These are phyloP conservation scores for Plusia festucae DNA, from an alignment of 2,888 invertebrate genomes.

Conservation along the genomic window DNA sequence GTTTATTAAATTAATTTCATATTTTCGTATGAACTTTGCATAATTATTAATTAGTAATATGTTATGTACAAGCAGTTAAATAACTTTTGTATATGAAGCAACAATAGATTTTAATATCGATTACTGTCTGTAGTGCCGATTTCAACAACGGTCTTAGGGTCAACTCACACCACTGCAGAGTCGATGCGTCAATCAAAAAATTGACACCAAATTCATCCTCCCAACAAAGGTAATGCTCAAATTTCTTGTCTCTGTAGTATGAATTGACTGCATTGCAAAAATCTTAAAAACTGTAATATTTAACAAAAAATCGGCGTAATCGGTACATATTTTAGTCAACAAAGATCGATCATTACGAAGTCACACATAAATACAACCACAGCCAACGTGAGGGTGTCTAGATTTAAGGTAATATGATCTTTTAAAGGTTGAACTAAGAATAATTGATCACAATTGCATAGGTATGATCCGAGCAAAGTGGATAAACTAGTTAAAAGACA, in stretches of 20 bases:
- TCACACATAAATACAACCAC: slow-evolving; percentile 8
- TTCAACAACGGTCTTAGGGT: too few relatives aligned
- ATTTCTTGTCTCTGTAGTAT: too few relatives aligned
- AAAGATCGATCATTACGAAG: neutral
- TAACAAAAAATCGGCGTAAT: too few relatives aligned
- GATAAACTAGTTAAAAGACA: neutral
- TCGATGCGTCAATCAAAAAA: too few relatives aligned
- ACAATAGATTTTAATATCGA: neutral
- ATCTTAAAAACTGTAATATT: too few relatives aligned
- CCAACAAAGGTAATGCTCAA: too few relatives aligned
- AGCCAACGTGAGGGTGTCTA: too few relatives aligned
- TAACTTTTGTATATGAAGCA: neutral
- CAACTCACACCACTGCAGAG: too few relatives aligned
- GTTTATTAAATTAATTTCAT: neutral
- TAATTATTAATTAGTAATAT: neutral
- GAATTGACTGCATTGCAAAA: too few relatives aligned
- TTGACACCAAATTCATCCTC: too few relatives aligned
- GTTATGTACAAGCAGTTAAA: neutral
- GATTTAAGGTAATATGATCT: neutral
- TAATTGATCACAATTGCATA: neutral
- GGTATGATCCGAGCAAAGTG: neutral
- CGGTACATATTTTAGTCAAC: too few relatives aligned
- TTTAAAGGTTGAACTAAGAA: neutral
- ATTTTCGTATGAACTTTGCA: neutral
- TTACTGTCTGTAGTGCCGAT: neutral